These are phyloP conservation scores for Platycheirus albimanus DNA, from an alignment of 2,888 invertebrate genomes.

Conservation along the genomic window DNA sequence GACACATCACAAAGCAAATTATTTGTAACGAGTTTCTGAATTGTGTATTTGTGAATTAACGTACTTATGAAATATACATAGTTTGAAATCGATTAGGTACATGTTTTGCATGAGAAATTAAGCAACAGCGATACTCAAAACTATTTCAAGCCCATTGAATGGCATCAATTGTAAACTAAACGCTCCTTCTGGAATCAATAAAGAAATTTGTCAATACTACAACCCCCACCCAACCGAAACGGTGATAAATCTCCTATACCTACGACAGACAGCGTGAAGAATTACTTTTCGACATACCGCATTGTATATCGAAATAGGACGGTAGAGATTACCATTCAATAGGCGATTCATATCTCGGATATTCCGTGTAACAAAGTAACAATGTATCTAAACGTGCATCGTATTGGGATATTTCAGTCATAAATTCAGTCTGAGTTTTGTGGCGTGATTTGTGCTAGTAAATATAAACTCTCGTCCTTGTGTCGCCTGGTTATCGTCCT, in stretches of 20 bases:
- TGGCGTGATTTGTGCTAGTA: slow-evolving; percentile 68
- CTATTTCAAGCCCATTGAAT: slow-evolving; percentile 14
- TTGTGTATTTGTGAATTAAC: too few relatives aligned
- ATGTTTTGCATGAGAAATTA: too few relatives aligned
- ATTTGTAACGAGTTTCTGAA: too few relatives aligned
- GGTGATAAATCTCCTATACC: slow-evolving; percentile 61
- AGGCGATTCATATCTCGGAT: slow-evolving; percentile 60
- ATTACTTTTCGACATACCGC: slow-evolving; percentile 56
- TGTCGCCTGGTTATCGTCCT: slow-evolving; percentile 33
- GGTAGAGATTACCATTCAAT: slow-evolving; percentile 63
- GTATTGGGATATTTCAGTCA: slow-evolving; percentile 53
- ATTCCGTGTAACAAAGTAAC: slow-evolving; percentile 16
- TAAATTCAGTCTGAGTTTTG: slow-evolving; percentile 57
- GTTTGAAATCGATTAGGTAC: too few relatives aligned
- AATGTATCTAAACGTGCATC: slow-evolving; percentile 61
- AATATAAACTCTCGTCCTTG: slow-evolving; percentile 59
- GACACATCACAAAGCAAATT: too few relatives aligned
- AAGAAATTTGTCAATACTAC: slow-evolving; percentile 31
- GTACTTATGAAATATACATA: too few relatives aligned
- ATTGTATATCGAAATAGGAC: background rate
- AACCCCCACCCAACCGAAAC: slow-evolving; percentile 7
- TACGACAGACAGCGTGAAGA: slow-evolving; percentile 55
- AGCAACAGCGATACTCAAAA: too few relatives aligned
- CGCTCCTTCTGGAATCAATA: slow-evolving; percentile 20
- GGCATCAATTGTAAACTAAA: slow-evolving; percentile 6